Conservation (phyloP, 2,797 vertebrate species). For the Microtus obscurus region DNA sequence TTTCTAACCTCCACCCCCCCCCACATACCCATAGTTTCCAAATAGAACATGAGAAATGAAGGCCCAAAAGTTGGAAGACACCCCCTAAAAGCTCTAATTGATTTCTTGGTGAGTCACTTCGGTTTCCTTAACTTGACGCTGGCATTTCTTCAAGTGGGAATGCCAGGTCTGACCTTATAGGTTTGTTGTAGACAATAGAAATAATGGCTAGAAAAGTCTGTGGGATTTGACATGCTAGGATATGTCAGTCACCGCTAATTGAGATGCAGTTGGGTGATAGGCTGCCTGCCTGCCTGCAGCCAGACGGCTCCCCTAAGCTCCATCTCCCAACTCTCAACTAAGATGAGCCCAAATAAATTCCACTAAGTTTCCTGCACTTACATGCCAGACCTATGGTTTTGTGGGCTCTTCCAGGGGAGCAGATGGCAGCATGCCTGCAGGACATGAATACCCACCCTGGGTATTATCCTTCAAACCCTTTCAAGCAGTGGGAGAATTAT, state of each 20-base stretch:
- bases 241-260: background rate
- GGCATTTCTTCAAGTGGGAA: background rate
- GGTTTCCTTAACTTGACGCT: background rate
- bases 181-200: background rate
- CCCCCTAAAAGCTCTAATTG: too few relatives aligned
- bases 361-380: background rate
- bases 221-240: background rate
- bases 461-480: background rate
- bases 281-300: background rate
- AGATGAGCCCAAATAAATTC: background rate
- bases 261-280: background rate
- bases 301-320: background rate
- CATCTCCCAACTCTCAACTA: background rate
- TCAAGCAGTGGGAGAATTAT: constrained; percentile 1
- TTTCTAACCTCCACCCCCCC: background rate
- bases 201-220: background rate
- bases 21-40: background rate
- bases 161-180: background rate
- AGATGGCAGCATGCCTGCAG: background rate
- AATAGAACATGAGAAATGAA: background rate
- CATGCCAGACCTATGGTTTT: background rate
- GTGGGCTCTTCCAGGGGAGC: background rate
- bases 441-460: background rate
- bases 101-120: background rate
- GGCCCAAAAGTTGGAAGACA: background rate